Evolutionary conservation across 2,888 invertebrate genomes (phyloP).

Genomic region (Amblyjoppa fuscipennis): DNA sequence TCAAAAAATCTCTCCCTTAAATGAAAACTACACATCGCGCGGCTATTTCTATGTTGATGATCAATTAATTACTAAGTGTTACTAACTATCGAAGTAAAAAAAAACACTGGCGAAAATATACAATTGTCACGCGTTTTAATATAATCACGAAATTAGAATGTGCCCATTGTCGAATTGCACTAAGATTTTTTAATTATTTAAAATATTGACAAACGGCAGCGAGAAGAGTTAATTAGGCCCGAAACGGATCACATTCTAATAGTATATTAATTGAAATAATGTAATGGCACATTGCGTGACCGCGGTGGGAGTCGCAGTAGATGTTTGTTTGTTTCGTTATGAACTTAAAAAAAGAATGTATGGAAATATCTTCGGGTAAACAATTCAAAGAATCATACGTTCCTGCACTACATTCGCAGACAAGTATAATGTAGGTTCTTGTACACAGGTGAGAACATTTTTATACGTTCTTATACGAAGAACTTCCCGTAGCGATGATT

Average conservation of each 20-base stretch:
- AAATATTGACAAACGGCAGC: too few relatives aligned
- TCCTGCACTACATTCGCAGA: not conserved
- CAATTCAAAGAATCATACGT: not conserved
- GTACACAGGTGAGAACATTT: not conserved
- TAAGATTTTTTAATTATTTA: too few relatives aligned
- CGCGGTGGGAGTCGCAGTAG: not conserved
- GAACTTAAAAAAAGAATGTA: constrained; percentile 2
- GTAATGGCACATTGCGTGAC: constrained; percentile 42
- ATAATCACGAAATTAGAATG: too few relatives aligned
- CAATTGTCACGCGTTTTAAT: too few relatives aligned
- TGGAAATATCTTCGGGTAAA: constrained; percentile 8
- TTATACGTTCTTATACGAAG: too few relatives aligned
- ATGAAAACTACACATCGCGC: too few relatives aligned
- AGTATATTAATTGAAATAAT: not conserved
- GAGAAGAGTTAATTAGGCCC: not conserved
- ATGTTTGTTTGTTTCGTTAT: not conserved
- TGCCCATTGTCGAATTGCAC: too few relatives aligned
- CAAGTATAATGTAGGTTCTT: not conserved
- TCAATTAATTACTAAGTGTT: not conserved
- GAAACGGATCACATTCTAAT: constrained; percentile 1
- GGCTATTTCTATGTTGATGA: not conserved
- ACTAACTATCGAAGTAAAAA: too few relatives aligned
- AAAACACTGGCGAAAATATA: too few relatives aligned
- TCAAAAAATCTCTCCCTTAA: too few relatives aligned
- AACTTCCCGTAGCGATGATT: not conserved